Evolutionary conservation across 2,113 vertebrate species (phyloP).

Genomic region (Nyctibius bracteatus): DNA sequence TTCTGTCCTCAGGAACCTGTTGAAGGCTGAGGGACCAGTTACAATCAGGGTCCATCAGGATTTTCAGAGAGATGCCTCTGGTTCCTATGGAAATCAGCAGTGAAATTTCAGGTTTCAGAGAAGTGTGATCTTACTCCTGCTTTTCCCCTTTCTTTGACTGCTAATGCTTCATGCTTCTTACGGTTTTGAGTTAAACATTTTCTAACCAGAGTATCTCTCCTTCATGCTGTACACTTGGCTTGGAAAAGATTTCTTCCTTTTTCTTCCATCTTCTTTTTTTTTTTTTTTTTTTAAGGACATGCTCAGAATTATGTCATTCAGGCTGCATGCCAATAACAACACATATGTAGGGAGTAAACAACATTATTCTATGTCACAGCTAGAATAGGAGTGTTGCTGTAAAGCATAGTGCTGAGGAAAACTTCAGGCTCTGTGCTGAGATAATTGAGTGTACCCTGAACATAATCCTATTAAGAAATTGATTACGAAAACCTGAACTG

Average conservation of each 20-base stretch:
- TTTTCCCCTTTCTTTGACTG: background rate
- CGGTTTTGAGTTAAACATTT: background rate
- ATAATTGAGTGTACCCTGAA: background rate
- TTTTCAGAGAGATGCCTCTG: background rate
- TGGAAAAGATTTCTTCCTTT: background rate
- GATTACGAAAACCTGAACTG: background rate
- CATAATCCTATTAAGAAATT: conserved; percentile 24
- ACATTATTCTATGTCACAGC: background rate
- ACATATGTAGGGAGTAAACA: background rate
- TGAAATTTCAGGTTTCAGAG: background rate
- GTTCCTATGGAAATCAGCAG: background rate
- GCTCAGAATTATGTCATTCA: background rate
- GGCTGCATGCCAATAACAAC: background rate
- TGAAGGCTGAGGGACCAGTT: fast-evolving
- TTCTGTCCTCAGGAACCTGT: background rate
- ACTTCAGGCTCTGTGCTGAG: background rate
- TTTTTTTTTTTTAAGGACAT: background rate
- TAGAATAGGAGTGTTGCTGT: background rate
- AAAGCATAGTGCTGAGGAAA: background rate
- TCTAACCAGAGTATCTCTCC: background rate
- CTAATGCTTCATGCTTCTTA: background rate
- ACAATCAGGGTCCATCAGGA: background rate
- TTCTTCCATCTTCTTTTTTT: background rate
- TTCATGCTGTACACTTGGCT: background rate
- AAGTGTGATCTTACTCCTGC: background rate